Evolutionary conservation across 1,140 invertebrate species (phyloP), one percentile per base, ranked within the genome.

Genomic region (Panagrolaimus sp.): DNA sequence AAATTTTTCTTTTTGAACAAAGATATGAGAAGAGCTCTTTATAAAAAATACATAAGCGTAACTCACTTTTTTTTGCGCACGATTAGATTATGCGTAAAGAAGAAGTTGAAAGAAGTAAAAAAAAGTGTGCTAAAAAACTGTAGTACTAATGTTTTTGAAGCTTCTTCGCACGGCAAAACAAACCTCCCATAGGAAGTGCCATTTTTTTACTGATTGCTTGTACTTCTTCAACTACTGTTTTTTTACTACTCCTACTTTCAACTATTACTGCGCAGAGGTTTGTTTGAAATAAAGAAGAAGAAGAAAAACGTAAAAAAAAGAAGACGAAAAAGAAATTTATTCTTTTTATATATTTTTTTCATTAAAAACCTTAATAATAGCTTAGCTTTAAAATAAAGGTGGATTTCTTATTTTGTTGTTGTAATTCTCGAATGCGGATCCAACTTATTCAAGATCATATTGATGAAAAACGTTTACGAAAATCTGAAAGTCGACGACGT

Each of bases 401-500:
- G 10, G 21, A 1, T 58, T 4, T 21, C 17, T 28, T 58, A 12
- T 58, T 58, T 58, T 58, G 52, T 24, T 58, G 21, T 58, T 58
- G 52, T 21, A 28, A 28, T 58, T 28, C 21, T 28, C 21, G 28
- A 58, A 58, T 58, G 52, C 8, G 17, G 14, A 58, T 58, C 1
- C 21, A 58, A 21, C 52, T 58, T 12, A 21, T 58, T 58, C 52
- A 58, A 58, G 52, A 58, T 58, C 52, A 17, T 28, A 28, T 58
- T 58, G 52, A 58, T 24, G 52, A 58, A 58, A 21, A 28, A 1
- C 21, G 28, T 4, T 21, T 58, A 26, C 15, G 52, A 24, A 58
- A 58, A 58, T 12, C 52, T n/a, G 52, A 58, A 58, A 58, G 52
- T 58, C 52, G 52, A 58, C 52, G 52, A 21, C 21, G 28, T 12